Evolutionary conservation across 2,888 invertebrate genomes (phyloP), one percentile per base, ranked within the genome.

Genomic region (Nomada goodeniana): DNA sequence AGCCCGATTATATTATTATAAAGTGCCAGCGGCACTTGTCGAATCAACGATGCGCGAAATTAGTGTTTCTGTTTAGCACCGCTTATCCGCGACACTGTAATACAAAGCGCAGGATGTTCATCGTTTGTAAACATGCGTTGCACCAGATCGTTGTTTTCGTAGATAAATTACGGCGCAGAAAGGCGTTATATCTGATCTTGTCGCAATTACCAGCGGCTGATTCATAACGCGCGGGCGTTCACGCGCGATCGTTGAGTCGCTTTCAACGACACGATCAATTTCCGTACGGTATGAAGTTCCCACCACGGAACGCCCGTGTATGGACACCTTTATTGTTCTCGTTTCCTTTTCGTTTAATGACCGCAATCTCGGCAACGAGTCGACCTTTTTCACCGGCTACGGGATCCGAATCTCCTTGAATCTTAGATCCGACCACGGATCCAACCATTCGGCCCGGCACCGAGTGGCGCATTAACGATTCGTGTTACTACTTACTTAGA

Each of bases 131-230:
- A 85, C 82, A 77, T 42, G 29, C 68, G 52, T 84, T 80, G 85
- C 86, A 76, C 74, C 86, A 76, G 81, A 88, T 76, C 76, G 53
- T 73, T 78, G 80, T 83, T 88, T 86, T 82, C 59, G 75, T 69
- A 83, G 86, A 87, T 83, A 85, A 87, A 83, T 71, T 70, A 81
- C 82, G 60, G 64, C 61, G 82, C 63, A 44, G 20, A 74, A 82
- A 80, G 23, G 18, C 70, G 63, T 73, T 76, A 60, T 87, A 82
- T 87, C 87, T 78, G 87, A 86, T 84, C 80, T 84, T 80, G 86
- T 61, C 59, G 84, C 84, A 87, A 86, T 87, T 87, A 76, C 82
- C 60, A 59, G 2, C 59, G 68, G 64, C 73, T 87, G 87, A 87
- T 80, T 87, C 87, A 87, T 82, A 84, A 84, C 53, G 67, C 70